phyloP scores from a whole-genome alignment of 1,140 invertebrate species.

The Neuroterus valhalla region DNA sequence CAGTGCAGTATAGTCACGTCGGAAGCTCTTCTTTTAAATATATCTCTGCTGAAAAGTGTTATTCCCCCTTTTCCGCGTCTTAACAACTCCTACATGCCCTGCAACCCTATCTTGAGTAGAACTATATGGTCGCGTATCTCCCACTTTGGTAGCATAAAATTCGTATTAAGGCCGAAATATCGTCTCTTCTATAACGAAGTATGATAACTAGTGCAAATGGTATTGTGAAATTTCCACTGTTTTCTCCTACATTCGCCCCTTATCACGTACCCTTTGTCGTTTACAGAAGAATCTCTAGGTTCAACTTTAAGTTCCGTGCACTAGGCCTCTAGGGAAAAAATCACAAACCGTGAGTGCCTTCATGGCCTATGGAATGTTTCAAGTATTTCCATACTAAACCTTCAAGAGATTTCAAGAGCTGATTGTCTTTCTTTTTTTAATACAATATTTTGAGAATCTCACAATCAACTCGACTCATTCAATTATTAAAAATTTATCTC shows the following conservation, averaged over 20 bases:
- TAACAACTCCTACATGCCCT: slow-evolving; percentile 6
- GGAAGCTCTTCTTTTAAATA: slow-evolving; percentile 6
- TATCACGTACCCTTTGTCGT: slow-evolving; percentile 27
- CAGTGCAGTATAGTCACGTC: slow-evolving; percentile 8
- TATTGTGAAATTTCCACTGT: slow-evolving; percentile 26
- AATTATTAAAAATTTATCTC: no score
- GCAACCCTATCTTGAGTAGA: background rate
- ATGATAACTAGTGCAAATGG: slow-evolving; percentile 23
- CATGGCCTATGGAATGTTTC: slow-evolving; percentile 47
- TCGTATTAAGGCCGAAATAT: slow-evolving; percentile 22
- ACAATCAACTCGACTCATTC: no score
- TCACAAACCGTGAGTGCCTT: slow-evolving; percentile 43
- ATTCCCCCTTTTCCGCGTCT: background rate
- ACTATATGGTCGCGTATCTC: background rate
- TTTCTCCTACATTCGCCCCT: slow-evolving; percentile 7
- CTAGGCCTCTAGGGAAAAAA: background rate
- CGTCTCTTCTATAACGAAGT: slow-evolving; percentile 23
- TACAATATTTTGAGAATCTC: background rate
- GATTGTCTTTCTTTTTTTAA: background rate
- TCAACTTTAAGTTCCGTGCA: slow-evolving; percentile 21
- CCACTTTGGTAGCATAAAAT: slow-evolving; percentile 9
- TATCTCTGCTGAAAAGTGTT: slow-evolving; percentile 12
- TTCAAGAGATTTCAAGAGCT: slow-evolving; percentile 2
- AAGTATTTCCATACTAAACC: slow-evolving; percentile 40
- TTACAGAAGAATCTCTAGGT: slow-evolving; percentile 18